A percentile compares a stretch with the other conserved stretches of the same genome.
Conservation (phyloP, 2,797 vertebrate genomes). For the Tolypeutes matacus region DNA sequence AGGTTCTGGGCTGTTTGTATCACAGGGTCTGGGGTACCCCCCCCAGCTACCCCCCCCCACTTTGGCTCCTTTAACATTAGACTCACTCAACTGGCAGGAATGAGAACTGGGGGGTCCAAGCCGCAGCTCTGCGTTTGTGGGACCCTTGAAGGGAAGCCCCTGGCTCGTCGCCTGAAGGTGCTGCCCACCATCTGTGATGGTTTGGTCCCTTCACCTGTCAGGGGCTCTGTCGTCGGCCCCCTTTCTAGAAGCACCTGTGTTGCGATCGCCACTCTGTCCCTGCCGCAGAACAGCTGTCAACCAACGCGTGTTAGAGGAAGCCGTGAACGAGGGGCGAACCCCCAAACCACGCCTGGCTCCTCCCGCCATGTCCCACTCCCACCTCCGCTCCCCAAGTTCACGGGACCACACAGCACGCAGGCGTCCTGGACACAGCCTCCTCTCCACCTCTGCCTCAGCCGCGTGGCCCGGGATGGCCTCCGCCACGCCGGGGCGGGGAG, state of each 20-base stretch:
- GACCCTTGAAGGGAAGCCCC: background rate
- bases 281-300: background rate
- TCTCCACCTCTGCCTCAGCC: no score
- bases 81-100: accelerated
- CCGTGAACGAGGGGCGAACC: background rate
- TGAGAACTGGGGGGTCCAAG: accelerated
- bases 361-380: background rate
- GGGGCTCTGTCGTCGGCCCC: background rate
- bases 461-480: accelerated
- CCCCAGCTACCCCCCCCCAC: no score
- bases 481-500: background rate
- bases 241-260: background rate
- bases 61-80: no score
- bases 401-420: no score
- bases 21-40: background rate
- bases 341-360: accelerated
- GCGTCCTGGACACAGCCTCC: no score
- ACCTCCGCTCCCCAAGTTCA: background rate
- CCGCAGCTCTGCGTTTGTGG: accelerated
- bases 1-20: accelerated
- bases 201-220: no score
- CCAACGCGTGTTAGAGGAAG: background rate
- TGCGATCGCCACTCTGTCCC: background rate
- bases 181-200: background rate
- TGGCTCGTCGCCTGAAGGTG: accelerated